Evolutionary conservation across 2,113 vertebrate genomes (phyloP).

Genomic region (Scopus umbretta): DNA sequence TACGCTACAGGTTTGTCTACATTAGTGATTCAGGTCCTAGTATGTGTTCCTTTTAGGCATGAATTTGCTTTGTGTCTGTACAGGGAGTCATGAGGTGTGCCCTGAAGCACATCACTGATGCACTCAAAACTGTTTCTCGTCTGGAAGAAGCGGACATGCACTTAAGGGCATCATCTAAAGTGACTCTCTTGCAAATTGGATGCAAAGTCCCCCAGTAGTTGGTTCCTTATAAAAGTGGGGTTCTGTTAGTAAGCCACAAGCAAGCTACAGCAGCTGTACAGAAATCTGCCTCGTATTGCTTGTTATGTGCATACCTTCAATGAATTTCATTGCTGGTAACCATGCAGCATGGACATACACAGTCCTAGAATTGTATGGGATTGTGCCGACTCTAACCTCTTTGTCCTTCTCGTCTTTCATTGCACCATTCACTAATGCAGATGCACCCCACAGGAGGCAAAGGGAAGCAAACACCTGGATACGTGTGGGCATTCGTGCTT

Average conservation of each 20-base stretch:
- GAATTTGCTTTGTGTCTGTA: not conserved
- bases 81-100: not conserved
- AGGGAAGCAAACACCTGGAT: not conserved
- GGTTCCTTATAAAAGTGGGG: not conserved
- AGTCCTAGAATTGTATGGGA: not conserved
- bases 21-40: not conserved
- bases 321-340: not conserved
- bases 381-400: not conserved
- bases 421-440: not conserved
- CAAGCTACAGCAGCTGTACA: not conserved
- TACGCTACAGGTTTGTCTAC: not conserved
- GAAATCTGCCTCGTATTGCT: not conserved
- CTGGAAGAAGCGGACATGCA: not conserved
- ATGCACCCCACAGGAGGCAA: not conserved
- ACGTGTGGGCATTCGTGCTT: not conserved
- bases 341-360: not conserved
- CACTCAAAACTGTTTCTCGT: not conserved
- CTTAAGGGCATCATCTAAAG: not conserved
- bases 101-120: not conserved
- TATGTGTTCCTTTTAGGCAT: not conserved
- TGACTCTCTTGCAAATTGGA: not conserved
- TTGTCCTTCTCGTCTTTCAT: not conserved
- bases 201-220: not conserved
- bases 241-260: not conserved
- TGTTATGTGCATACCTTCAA: not conserved